Conservation (phyloP, 2,113 vertebrate genomes). For the Thamnophis sirtalis region DNA sequence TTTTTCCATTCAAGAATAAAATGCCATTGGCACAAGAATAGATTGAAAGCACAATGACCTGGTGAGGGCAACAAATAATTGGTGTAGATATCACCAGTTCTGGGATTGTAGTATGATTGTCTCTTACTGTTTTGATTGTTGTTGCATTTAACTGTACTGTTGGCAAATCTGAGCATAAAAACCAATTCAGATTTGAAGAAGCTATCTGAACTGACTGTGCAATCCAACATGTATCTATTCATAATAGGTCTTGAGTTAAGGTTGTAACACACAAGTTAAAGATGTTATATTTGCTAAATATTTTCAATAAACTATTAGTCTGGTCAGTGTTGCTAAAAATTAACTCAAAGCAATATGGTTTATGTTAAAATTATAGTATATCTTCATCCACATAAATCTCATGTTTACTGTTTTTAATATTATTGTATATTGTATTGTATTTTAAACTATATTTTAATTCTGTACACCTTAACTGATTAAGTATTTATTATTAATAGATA, state of each 20-base stretch:
- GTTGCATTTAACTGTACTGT: too few relatives aligned
- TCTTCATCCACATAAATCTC: neutral
- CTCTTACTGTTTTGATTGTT: too few relatives aligned
- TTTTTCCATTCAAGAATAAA: too few relatives aligned
- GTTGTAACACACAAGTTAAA: neutral
- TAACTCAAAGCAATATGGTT: neutral
- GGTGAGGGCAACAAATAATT: too few relatives aligned
- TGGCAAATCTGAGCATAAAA: too few relatives aligned
- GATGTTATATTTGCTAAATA: neutral
- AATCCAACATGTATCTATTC: neutral
- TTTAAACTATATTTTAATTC: neutral
- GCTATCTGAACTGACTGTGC: neutral
- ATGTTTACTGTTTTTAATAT: neutral
- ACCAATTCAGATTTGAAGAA: neutral
- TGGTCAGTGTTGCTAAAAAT: neutral
- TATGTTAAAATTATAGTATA: neutral
- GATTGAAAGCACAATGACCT: too few relatives aligned
- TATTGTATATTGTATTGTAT: neutral
- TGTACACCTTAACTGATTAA: neutral
- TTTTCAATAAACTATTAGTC: neutral
- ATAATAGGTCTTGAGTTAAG: neutral
- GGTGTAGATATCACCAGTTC: too few relatives aligned
- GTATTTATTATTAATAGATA: neutral
- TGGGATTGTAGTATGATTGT: too few relatives aligned
- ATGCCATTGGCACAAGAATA: too few relatives aligned